phyloP scores from a whole-genome alignment of 2,888 invertebrate species.

The Megamerina dolium region DNA sequence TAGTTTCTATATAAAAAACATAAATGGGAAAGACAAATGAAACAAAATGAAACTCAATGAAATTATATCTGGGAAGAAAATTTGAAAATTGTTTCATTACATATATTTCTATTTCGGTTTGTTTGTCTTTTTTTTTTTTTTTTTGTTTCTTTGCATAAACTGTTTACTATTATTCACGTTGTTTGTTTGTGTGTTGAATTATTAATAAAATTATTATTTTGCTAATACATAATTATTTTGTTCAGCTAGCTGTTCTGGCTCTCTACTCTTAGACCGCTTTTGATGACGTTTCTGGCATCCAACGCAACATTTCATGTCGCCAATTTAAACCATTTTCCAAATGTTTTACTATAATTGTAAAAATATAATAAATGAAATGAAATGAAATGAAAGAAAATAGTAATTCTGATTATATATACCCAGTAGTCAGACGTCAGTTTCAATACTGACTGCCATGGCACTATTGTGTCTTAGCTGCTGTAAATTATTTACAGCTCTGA shows the following conservation, averaged over 20 bases:
- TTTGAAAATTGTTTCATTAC: conserved; percentile 7
- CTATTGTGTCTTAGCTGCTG: conserved; percentile 61
- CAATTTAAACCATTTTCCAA: conserved; percentile 49
- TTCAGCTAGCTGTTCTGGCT: conserved; percentile 4
- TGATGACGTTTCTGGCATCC: conserved; percentile 51
- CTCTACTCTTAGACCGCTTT: conserved; percentile 46
- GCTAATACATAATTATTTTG: background rate
- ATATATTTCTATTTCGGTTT: conserved; percentile 10
- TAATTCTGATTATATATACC: conserved; percentile 53
- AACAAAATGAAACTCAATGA: conserved; percentile 5
- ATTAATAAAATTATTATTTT: background rate
- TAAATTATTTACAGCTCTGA: conserved; percentile 35
- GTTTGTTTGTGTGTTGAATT: background rate
- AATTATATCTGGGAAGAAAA: too few relatives aligned
- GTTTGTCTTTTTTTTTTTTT: conserved; percentile 6
- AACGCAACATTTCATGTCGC: conserved; percentile 50
- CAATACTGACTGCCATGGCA: conserved; percentile 80
- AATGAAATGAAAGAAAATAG: background rate
- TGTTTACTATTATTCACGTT: background rate
- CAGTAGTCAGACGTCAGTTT: conserved; percentile 94
- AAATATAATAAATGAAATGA: too few relatives aligned
- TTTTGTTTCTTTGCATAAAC: background rate
- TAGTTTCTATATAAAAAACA: conserved; percentile 21
- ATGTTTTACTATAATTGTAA: conserved; percentile 47
- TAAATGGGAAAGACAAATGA: conserved; percentile 5